Evolutionary conservation across 2,797 vertebrate species (phyloP), one percentile per base, ranked within the genome.

Genomic region (Eulemur coronatus): DNA sequence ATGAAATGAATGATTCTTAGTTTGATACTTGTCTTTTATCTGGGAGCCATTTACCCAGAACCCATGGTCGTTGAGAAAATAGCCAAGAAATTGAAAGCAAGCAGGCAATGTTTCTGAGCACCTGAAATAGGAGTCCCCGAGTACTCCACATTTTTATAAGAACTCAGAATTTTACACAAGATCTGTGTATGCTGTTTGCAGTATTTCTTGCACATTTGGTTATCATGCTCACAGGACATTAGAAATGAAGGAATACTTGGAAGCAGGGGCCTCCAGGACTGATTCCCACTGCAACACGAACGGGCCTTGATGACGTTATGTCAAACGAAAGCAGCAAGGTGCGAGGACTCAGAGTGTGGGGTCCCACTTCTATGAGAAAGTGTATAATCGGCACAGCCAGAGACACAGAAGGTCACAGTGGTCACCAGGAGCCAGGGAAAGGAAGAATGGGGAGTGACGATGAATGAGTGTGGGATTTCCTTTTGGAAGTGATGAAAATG

Each of bases 211-310:
- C 30, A 35, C 18, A 38, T 30, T 43, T 76, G 55, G 48, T 35
- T 28, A 0, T 46, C 7, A 12, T 9, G 52, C 33, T 65, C 50
- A 33, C 26, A 63, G 73, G 48, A 82, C 20, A 18, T n/a, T 55
- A n/a, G 73, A 79, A 69, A 73, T 1, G 41, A 43, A n/a, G 52
- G 4, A 48, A 13, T 3, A 22, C 33, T 24, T 22, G 9, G 81
- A 72, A 22, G 88, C 33, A 17, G 38, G 67, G n/a, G 20, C 33
- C 50, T 69, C 35, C n/a, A 17, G 22, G 18, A 6, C 28, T 46
- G 59, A 35, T 3, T 8, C 12, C n/a, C 5, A 9, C n/a, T 69
- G n/a, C 14, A 26, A 70, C 3, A 0, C 0, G 0, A 43, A 12
- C 0, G 3, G 69, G 13, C 46, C 52, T 70, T 26, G 30, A 59